These are phyloP conservation scores for Drosophila ezoana DNA, from an alignment of 2,888 invertebrate species.

Conservation along the genomic window DNA sequence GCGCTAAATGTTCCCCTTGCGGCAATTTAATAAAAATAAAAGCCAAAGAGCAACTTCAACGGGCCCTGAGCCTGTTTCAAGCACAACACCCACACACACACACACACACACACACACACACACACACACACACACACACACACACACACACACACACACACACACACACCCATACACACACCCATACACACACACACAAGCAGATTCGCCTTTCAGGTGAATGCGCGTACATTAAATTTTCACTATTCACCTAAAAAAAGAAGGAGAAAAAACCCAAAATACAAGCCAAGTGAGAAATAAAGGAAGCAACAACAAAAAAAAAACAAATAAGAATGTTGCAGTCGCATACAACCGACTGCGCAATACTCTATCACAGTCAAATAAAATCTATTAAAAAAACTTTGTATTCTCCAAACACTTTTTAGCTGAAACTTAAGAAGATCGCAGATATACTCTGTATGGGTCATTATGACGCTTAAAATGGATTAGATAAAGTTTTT, in stretches of 20 bases:
- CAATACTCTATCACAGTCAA: too few relatives aligned
- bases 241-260: conserved; percentile 58
- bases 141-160: neutral
- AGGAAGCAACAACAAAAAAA: conserved; percentile 22
- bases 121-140: conserved; percentile 9
- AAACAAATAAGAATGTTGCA: conserved; percentile 4
- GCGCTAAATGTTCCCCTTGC: conserved; percentile 77
- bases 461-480: too few relatives aligned
- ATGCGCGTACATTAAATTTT: conserved; percentile 74
- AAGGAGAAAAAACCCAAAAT: conserved; percentile 11
- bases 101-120: neutral
- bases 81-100: conserved; percentile 2
- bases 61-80: conserved; percentile 18
- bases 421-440: too few relatives aligned
- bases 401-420: too few relatives aligned
- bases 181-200: neutral
- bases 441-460: too few relatives aligned
- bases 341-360: too few relatives aligned
- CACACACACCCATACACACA: conserved; percentile 2
- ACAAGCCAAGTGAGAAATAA: conserved; percentile 43
- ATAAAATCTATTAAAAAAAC: too few relatives aligned
- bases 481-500: too few relatives aligned
- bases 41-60: conserved; percentile 56
- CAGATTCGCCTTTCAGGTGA: conserved; percentile 42
- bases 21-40: conserved; percentile 78